These are phyloP conservation scores for Siniperca chuatsi DNA, from an alignment of 2,113 vertebrate species.

Conservation along the genomic window DNA sequence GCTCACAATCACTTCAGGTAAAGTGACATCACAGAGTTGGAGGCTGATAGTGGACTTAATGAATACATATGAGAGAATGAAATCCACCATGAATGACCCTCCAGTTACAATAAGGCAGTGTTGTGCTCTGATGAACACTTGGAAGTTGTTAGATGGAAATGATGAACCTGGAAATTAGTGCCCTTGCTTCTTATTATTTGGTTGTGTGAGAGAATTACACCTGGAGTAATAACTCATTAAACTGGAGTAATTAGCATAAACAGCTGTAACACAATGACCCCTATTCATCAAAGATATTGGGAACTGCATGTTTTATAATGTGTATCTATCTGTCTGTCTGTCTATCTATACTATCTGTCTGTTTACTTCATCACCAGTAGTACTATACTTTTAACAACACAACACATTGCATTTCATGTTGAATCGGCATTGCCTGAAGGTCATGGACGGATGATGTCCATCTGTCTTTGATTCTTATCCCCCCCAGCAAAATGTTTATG, in stretches of 20 bases:
- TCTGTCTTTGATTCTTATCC: constrained; percentile 75
- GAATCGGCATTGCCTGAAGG: constrained; percentile 71
- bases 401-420: constrained; percentile 60
- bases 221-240: constrained; percentile 82
- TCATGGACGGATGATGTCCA: constrained; percentile 72
- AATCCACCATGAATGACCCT: constrained; percentile 55
- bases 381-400: constrained; percentile 48
- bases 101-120: constrained; percentile 50
- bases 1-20: constrained; percentile 40
- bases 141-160: constrained; percentile 65
- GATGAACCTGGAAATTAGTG: constrained; percentile 76
- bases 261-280: constrained; percentile 82
- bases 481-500: constrained; percentile 65
- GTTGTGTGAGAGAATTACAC: constrained; percentile 71
- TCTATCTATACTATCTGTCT: constrained; percentile 31
- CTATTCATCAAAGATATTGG: constrained; percentile 81
- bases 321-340: constrained; percentile 50
- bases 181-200: constrained; percentile 77
- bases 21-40: constrained; percentile 52
- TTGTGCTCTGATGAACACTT: constrained; percentile 59
- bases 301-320: constrained; percentile 67
- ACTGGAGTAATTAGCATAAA: constrained; percentile 81
- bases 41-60: constrained; percentile 37
- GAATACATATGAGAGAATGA: constrained; percentile 49
- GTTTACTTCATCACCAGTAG: constrained; percentile 42